Conservation (phyloP, 2,113 vertebrate genomes). For the Pteruthius melanotis region DNA sequence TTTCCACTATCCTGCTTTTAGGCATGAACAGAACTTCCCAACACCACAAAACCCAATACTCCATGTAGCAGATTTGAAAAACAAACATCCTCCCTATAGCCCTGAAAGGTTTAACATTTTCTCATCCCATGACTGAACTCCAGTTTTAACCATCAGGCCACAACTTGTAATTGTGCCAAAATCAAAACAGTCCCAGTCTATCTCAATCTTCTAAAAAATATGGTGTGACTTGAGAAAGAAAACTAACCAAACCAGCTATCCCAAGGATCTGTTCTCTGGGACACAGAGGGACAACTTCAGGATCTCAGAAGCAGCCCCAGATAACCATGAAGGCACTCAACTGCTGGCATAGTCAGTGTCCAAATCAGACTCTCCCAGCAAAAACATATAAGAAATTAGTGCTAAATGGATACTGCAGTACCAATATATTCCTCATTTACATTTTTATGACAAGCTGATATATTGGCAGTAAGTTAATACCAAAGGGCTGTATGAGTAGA, state of each 20-base stretch:
- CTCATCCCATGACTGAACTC: background rate
- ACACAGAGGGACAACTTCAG: background rate
- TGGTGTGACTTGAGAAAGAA: background rate
- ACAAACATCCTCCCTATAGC: background rate
- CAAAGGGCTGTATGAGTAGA: background rate
- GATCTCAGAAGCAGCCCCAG: background rate
- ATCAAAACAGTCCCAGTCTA: background rate
- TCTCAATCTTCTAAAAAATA: background rate
- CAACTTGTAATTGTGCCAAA: background rate
- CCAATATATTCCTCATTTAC: background rate
- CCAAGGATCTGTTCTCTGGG: background rate
- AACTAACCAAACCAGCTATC: background rate
- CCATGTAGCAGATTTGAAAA: background rate
- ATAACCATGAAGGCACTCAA: background rate
- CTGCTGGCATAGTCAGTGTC: background rate
- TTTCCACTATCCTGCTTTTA: background rate
- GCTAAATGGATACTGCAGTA: background rate
- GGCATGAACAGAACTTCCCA: background rate
- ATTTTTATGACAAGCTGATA: constrained; percentile 4
- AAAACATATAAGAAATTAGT: background rate
- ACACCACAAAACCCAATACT: background rate
- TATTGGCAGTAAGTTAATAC: background rate
- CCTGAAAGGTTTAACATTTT: background rate
- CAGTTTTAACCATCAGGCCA: background rate
- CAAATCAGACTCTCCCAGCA: background rate